A percentile compares a stretch with the other conserved stretches of the same genome.
Evolutionary conservation across 2,888 invertebrate genomes (phyloP).

Genomic region (Ophioninae sp.): DNA sequence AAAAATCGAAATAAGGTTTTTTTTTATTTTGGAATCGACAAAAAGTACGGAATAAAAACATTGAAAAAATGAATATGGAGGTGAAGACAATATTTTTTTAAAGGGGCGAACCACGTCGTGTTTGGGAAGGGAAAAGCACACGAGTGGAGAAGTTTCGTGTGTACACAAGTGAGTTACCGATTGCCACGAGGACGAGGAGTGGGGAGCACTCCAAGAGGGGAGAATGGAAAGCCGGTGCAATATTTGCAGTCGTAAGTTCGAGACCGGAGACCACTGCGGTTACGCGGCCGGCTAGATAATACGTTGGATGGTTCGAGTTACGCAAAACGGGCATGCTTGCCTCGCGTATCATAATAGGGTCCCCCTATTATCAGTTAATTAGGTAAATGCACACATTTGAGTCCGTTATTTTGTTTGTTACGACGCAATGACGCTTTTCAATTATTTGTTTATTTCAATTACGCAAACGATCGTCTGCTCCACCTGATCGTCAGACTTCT

Average conservation of each 20-base stretch:
- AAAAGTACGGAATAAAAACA: too few species aligned
- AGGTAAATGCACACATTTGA: slow-evolving; percentile 64
- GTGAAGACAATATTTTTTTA: slow-evolving; percentile 10
- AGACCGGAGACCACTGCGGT: slow-evolving; percentile 14
- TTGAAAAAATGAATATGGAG: background rate
- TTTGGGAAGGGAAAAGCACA: slow-evolving; percentile 5
- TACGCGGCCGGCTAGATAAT: too few species aligned
- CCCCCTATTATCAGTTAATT: slow-evolving; percentile 69
- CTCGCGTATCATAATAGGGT: slow-evolving; percentile 47
- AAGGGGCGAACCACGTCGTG: slow-evolving; percentile 15
- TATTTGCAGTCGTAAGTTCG: slow-evolving; percentile 33
- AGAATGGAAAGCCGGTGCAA: slow-evolving; percentile 7
- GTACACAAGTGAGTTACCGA: background rate
- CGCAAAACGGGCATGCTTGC: slow-evolving; percentile 44
- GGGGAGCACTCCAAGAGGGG: too few species aligned
- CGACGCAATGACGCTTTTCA: slow-evolving; percentile 28
- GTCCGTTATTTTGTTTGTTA: slow-evolving; percentile 66
- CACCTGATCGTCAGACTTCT: background rate
- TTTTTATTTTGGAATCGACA: too few species aligned
- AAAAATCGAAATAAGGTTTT: too few species aligned
- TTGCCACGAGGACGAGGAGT: background rate
- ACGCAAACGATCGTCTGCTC: slow-evolving; percentile 39
- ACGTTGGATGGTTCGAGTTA: slow-evolving; percentile 46
- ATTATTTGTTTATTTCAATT: too few species aligned
- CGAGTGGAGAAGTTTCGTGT: background rate